phyloP scores from a whole-genome alignment of 1,140 invertebrate genomes.

The Chionoecetes opilio region DNA sequence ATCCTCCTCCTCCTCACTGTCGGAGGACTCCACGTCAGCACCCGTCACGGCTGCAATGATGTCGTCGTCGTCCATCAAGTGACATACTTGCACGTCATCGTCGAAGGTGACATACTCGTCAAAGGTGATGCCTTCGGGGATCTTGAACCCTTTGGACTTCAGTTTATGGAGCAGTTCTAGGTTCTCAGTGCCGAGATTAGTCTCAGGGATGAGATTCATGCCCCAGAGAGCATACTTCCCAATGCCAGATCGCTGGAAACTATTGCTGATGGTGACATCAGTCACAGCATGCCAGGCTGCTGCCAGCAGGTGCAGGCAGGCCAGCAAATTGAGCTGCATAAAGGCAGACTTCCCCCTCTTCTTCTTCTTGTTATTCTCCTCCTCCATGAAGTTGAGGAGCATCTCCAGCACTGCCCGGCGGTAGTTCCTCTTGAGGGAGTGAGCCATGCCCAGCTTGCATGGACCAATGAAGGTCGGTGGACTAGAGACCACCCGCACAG shows the following conservation, averaged over 20 bases:
- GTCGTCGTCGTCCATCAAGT: slow-evolving; percentile 80
- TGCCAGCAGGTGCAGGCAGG: slow-evolving; percentile 76
- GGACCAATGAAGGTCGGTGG: slow-evolving; percentile 77
- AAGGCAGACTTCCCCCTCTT: slow-evolving; percentile 51
- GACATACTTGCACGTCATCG: slow-evolving; percentile 79
- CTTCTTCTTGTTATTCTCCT: slow-evolving; percentile 71
- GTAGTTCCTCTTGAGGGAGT: slow-evolving; percentile 78
- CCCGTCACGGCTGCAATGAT: slow-evolving; percentile 78
- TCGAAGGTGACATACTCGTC: slow-evolving; percentile 81
- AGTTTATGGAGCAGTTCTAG: slow-evolving; percentile 79
- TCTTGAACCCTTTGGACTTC: slow-evolving; percentile 78
- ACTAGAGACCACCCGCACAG: slow-evolving; percentile 73
- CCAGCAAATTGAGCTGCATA: slow-evolving; percentile 73
- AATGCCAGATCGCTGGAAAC: slow-evolving; percentile 78
- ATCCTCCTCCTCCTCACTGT: slow-evolving; percentile 74
- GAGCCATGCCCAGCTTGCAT: slow-evolving; percentile 76
- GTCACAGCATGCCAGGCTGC: slow-evolving; percentile 79
- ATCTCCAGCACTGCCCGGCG: slow-evolving; percentile 76
- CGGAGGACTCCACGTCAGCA: slow-evolving; percentile 74
- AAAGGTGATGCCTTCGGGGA: slow-evolving; percentile 77
- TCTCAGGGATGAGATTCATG: slow-evolving; percentile 76
- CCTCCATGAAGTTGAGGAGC: slow-evolving; percentile 71
- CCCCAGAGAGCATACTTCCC: slow-evolving; percentile 79
- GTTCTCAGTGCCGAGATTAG: slow-evolving; percentile 78
- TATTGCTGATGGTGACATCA: slow-evolving; percentile 75